phyloP scores from a whole-genome alignment of 2,888 invertebrate species.

The Harpalus rufipes region DNA sequence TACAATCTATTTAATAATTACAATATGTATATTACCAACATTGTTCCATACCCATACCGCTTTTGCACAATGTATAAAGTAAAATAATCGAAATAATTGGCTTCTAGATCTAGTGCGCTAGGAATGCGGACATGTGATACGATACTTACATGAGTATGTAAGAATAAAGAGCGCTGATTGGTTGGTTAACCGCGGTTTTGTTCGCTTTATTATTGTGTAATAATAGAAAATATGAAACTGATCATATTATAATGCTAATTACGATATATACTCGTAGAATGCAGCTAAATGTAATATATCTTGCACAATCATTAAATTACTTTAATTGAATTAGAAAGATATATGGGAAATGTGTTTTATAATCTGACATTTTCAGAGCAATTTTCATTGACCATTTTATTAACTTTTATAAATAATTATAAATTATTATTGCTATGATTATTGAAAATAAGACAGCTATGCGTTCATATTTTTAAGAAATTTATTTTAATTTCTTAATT shows the following conservation, averaged over 20 bases:
- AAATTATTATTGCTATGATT: background rate
- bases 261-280: background rate
- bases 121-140: constrained; percentile 42
- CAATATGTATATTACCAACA: constrained; percentile 38
- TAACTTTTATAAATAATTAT: background rate
- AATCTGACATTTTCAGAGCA: background rate
- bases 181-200: constrained; percentile 15
- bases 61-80: constrained; percentile 23
- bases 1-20: constrained; percentile 35
- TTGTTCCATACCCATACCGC: constrained; percentile 4
- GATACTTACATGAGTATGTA: constrained; percentile 32
- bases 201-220: constrained; percentile 28
- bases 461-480: too few species aligned
- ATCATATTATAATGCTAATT: constrained; percentile 32
- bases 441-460: too few species aligned
- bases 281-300: background rate
- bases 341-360: constrained; percentile 1
- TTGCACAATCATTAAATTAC: background rate
- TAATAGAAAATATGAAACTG: constrained; percentile 19
- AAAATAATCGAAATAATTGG: constrained; percentile 26
- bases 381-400: background rate
- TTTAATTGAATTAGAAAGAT: constrained; percentile 1
- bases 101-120: background rate
- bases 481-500: too few species aligned
- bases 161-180: constrained; percentile 14